phyloP scores from a whole-genome alignment of 1,140 invertebrate genomes.

The Drosophila pseudoananassae region DNA sequence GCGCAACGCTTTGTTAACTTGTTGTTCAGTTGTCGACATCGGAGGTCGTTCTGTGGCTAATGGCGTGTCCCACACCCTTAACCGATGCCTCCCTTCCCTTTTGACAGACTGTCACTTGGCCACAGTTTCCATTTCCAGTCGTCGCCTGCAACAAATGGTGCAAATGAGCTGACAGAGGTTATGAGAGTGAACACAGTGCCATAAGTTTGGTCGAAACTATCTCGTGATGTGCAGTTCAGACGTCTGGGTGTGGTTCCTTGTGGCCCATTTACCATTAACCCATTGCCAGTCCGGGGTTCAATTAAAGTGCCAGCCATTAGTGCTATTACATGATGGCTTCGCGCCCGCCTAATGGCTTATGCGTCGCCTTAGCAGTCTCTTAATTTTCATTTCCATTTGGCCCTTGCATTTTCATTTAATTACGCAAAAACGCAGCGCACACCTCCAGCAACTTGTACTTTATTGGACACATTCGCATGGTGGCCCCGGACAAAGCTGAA shows the following conservation, averaged over 20 bases:
- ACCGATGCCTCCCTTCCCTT: neutral
- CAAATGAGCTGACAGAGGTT: slow-evolving; percentile 77
- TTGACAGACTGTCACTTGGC: slow-evolving; percentile 25
- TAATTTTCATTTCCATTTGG: slow-evolving; percentile 69
- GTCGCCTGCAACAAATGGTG: slow-evolving; percentile 71
- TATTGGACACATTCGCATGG: slow-evolving; percentile 63
- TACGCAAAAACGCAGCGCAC: slow-evolving; percentile 58
- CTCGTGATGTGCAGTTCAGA: slow-evolving; percentile 6
- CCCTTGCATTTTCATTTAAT: slow-evolving; percentile 71
- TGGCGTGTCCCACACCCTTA: slow-evolving; percentile 38
- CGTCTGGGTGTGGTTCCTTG: slow-evolving; percentile 51
- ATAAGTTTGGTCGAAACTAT: slow-evolving; percentile 46
- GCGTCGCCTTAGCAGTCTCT: slow-evolving; percentile 65
- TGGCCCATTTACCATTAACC: slow-evolving; percentile 34
- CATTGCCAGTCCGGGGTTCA: slow-evolving; percentile 40
- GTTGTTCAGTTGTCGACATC: slow-evolving; percentile 37
- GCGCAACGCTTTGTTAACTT: slow-evolving; percentile 59
- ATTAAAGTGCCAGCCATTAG: slow-evolving; percentile 78
- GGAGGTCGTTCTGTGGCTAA: slow-evolving; percentile 36
- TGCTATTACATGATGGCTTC: slow-evolving; percentile 63
- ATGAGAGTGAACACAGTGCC: slow-evolving; percentile 58
- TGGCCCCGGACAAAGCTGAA: slow-evolving; percentile 51
- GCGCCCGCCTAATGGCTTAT: slow-evolving; percentile 11
- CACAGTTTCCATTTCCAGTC: slow-evolving; percentile 24
- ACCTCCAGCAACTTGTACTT: slow-evolving; percentile 59